Evolutionary conservation across 2,888 invertebrate genomes (phyloP).

Genomic region (Nemotelus nigrinus): DNA sequence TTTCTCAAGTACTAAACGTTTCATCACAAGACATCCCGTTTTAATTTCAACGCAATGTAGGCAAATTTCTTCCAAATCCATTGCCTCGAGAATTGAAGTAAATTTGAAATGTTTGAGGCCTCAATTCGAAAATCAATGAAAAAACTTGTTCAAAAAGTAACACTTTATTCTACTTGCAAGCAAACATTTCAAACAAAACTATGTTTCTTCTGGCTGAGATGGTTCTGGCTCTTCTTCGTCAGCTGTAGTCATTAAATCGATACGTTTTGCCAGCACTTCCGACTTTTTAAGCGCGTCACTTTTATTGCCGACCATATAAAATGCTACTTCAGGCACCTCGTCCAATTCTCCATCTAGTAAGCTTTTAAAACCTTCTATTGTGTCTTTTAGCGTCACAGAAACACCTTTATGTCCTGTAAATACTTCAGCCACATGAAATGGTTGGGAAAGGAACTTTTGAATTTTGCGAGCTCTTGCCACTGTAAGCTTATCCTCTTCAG

Average conservation of each 20-base stretch:
- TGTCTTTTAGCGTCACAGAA: constrained; percentile 86
- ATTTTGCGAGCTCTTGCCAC: constrained; percentile 95
- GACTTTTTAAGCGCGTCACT: constrained; percentile 89
- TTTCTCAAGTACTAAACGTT: no score
- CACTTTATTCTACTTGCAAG: no score
- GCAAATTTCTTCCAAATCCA: no score
- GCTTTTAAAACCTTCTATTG: constrained; percentile 88
- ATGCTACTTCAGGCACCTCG: constrained; percentile 93
- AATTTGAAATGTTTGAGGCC: no score
- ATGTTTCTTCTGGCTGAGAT: background rate
- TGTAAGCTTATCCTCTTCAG: constrained; percentile 93
- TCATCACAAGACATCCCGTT: no score
- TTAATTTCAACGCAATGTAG: no score
- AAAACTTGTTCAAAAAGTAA: no score
- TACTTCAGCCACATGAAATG: constrained; percentile 92
- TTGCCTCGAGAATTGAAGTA: no score
- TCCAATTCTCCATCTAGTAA: constrained; percentile 87
- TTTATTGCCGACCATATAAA: constrained; percentile 96
- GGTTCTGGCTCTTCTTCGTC: background rate
- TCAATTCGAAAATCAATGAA: no score
- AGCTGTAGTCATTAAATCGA: constrained; percentile 19
- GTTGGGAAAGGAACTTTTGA: constrained; percentile 93
- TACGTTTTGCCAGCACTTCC: constrained; percentile 65
- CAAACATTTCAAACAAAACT: no score
- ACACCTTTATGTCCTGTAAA: constrained; percentile 94